phyloP scores from a whole-genome alignment of 2,113 vertebrate genomes.

The Scopus umbretta region DNA sequence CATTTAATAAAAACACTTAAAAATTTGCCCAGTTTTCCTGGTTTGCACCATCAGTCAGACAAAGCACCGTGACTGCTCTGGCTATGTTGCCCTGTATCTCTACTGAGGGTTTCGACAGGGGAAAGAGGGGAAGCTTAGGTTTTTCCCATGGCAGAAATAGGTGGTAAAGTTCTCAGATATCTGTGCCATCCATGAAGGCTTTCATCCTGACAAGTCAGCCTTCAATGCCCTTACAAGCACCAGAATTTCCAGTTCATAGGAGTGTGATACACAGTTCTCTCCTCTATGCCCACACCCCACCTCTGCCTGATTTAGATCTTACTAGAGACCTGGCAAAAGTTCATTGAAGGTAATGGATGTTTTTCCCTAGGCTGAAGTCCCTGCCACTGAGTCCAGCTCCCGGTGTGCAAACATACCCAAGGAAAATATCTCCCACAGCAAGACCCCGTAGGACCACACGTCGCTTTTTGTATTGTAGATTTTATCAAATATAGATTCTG shows the following conservation, averaged over 20 bases:
- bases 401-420: constrained; percentile 73
- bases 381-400: not conserved
- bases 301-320: not conserved
- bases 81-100: not conserved
- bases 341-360: not conserved
- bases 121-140: not conserved
- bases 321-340: not conserved
- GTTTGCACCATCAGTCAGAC: not conserved
- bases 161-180: not conserved
- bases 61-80: not conserved
- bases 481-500: constrained; percentile 97
- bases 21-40: not conserved
- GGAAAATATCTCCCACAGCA: constrained; percentile 98
- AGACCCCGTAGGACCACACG: constrained; percentile 91
- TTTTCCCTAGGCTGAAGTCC: not conserved
- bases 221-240: not conserved
- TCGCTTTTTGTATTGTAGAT: constrained; percentile 96
- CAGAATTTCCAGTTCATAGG: not conserved
- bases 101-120: not conserved
- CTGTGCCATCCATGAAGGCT: not conserved
- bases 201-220: not conserved
- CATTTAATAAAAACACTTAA: not conserved
- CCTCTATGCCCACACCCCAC: not conserved
- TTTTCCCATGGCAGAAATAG: not conserved
- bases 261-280: not conserved